These are phyloP conservation scores for Protobothrops mucrosquamatus DNA, from an alignment of 2,113 vertebrate species.

Conservation along the genomic window DNA sequence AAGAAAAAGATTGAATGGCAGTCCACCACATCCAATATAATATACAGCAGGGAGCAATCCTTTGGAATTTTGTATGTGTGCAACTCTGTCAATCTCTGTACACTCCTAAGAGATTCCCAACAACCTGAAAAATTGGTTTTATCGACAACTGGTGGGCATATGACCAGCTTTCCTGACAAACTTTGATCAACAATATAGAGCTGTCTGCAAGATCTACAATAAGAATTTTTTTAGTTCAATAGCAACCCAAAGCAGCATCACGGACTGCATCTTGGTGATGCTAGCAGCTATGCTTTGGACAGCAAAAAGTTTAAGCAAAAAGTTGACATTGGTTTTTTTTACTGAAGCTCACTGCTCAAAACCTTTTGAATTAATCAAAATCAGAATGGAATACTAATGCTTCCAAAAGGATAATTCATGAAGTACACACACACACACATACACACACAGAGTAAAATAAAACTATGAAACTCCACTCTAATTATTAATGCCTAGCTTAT, in stretches of 20 bases:
- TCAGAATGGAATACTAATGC: background rate
- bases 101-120: background rate
- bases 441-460: background rate
- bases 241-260: background rate
- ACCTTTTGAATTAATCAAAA: background rate
- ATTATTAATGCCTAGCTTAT: background rate
- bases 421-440: background rate
- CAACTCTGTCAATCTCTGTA: background rate
- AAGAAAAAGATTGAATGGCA: background rate
- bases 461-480: background rate
- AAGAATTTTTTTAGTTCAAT: background rate
- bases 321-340: background rate
- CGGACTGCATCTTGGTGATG: background rate
- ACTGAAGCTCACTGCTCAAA: background rate
- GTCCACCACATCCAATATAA: background rate
- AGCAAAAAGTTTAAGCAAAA: background rate
- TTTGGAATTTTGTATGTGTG: background rate
- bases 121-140: background rate
- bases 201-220: background rate
- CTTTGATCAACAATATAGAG: background rate
- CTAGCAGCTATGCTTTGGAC: background rate
- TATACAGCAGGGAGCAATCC: background rate
- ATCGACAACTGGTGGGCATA: background rate
- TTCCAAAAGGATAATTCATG: background rate
- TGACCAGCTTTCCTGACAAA: background rate